phyloP scores from a whole-genome alignment of 1,140 invertebrate genomes.

The Eupeodes corollae region DNA sequence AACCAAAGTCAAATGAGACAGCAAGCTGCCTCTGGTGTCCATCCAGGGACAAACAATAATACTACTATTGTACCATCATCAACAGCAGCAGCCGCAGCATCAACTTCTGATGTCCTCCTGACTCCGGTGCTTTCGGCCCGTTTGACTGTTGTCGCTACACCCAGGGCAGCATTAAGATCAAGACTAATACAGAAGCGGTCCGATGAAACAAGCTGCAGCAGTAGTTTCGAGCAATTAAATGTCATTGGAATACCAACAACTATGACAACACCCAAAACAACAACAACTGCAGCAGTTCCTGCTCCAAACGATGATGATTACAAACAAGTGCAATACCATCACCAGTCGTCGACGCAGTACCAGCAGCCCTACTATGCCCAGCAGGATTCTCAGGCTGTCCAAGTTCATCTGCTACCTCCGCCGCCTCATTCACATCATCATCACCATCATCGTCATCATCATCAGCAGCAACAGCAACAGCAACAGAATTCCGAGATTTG shows the following conservation, averaged over 20 bases:
- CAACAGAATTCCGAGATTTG: not conserved
- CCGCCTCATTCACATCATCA: not conserved
- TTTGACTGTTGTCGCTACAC: not conserved
- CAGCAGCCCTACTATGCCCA: too few species aligned
- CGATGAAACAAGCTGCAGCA: conserved; percentile 2
- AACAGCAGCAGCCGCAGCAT: not conserved
- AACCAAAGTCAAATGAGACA: not conserved
- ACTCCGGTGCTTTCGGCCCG: not conserved
- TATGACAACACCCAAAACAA: not conserved
- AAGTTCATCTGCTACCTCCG: too few species aligned
- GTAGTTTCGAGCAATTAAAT: conserved; percentile 4
- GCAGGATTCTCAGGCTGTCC: too few species aligned
- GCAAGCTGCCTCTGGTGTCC: not conserved
- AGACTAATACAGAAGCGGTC: conserved; percentile 1
- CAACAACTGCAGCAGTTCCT: not conserved
- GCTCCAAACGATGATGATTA: not conserved
- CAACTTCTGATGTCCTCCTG: not conserved
- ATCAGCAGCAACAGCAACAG: not conserved
- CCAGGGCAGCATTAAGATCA: not conserved
- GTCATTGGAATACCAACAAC: not conserved
- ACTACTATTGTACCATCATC: not conserved
- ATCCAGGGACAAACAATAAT: not conserved
- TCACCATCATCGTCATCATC: not conserved
- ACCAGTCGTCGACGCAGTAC: too few species aligned
- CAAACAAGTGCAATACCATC: not conserved